A percentile compares a stretch with the other conserved stretches of the same genome.
Conservation (phyloP, 2,113 vertebrate species). For the Pseudorasbora parva region DNA sequence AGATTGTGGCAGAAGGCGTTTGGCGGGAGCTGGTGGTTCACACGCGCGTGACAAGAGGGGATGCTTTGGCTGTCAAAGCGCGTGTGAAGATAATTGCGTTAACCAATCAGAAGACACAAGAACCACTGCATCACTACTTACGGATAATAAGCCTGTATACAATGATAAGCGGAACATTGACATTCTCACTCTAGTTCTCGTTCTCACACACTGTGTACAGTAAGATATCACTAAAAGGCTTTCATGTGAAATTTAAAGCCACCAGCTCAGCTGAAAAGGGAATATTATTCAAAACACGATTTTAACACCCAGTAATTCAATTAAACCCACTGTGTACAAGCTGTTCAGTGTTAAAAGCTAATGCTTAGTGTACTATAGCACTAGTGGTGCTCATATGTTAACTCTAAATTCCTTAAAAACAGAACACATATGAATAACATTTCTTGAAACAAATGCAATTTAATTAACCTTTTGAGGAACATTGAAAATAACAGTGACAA, state of each 20-base stretch:
- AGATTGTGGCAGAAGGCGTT: not conserved
- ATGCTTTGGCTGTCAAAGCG: constrained; percentile 16
- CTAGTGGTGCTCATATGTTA: not conserved
- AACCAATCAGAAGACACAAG: constrained; percentile 4
- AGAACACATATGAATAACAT: not conserved
- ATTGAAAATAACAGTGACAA: constrained; percentile 17
- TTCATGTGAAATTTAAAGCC: not conserved
- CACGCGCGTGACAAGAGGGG: constrained; percentile 29
- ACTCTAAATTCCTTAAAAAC: not conserved
- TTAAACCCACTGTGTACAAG: not conserved
- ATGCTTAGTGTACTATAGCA: not conserved
- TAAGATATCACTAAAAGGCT: not conserved
- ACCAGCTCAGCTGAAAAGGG: not conserved
- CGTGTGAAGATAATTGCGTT: constrained; percentile 29
- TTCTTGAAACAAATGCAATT: not conserved
- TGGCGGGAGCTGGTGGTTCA: constrained; percentile 16
- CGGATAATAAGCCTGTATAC: not conserved
- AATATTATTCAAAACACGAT: not conserved
- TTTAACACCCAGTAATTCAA: not conserved
- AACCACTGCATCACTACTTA: not conserved
- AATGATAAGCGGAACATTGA: not conserved
- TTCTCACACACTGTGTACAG: not conserved
- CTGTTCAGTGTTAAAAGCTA: not conserved
- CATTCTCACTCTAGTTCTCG: too few relatives aligned
- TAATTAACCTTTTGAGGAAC: not conserved